A percentile compares a stretch with the other conserved stretches of the same genome.
Evolutionary conservation across 2,113 vertebrate genomes (phyloP).

Genomic region (Lamprotornis superbus): DNA sequence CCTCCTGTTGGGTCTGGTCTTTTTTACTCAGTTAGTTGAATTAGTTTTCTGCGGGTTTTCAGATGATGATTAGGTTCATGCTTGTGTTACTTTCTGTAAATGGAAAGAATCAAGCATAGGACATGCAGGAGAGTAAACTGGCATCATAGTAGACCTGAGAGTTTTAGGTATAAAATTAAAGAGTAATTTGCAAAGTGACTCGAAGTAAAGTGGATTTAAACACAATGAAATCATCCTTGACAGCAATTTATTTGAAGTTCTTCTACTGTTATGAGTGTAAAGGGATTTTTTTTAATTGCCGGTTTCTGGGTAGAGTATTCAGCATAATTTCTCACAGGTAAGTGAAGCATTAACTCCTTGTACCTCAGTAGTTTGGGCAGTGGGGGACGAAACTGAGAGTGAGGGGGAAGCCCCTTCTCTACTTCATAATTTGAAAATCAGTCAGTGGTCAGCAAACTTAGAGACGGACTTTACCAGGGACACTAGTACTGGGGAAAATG

Average conservation of each 20-base stretch:
- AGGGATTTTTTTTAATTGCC: slow-evolving; percentile 46
- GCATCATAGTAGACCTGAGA: neutral
- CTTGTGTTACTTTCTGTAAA: neutral
- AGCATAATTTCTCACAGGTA: slow-evolving; percentile 34
- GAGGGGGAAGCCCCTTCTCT: neutral
- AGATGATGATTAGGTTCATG: neutral
- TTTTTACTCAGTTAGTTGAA: neutral
- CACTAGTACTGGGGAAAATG: neutral
- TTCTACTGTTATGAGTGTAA: slow-evolving; percentile 56
- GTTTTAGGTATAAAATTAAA: slow-evolving; percentile 38
- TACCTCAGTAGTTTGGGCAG: neutral
- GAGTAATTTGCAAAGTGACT: slow-evolving; percentile 49
- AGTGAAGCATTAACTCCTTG: slow-evolving; percentile 6
- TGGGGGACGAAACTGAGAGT: neutral
- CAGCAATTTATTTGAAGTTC: slow-evolving; percentile 40
- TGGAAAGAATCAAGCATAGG: neutral
- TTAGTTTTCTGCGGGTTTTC: neutral
- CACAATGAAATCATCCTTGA: slow-evolving; percentile 52
- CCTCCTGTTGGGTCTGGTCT: neutral
- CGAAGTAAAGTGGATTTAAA: slow-evolving; percentile 25
- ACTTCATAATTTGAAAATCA: neutral
- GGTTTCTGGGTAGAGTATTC: slow-evolving; percentile 41
- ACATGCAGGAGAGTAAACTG: neutral
- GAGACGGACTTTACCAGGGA: neutral
- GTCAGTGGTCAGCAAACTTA: neutral